Evolutionary conservation across 1,140 invertebrate species (phyloP).

Genomic region (Charaxes varanes): DNA sequence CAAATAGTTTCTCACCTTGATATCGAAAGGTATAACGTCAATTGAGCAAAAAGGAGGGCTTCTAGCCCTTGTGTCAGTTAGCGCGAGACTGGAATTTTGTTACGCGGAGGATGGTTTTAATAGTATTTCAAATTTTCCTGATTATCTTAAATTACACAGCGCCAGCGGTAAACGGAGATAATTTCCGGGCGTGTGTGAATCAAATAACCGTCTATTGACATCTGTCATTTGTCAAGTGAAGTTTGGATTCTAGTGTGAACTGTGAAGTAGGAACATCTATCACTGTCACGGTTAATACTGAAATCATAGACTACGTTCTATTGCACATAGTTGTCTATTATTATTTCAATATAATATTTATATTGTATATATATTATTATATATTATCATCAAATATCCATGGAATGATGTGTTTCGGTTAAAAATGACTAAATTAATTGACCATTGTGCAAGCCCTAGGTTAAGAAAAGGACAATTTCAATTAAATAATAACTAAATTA

Average conservation of each 20-base stretch:
- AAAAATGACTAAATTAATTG: too few relatives aligned
- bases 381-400: too few relatives aligned
- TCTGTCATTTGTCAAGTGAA: conserved; percentile 5
- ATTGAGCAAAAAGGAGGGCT: conserved; percentile 14
- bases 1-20: conserved; percentile 35
- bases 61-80: conserved; percentile 20
- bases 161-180: conserved; percentile 3
- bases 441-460: too few relatives aligned
- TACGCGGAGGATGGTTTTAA: conserved; percentile 19
- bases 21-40: conserved; percentile 24
- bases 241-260: not conserved
- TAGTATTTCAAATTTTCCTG: conserved; percentile 17
- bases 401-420: too few relatives aligned
- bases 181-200: conserved; percentile 12
- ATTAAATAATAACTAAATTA: too few relatives aligned
- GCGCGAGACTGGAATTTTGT: conserved; percentile 32
- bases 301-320: too few relatives aligned
- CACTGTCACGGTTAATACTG: too few relatives aligned
- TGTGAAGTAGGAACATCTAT: too few relatives aligned
- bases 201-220: conserved; percentile 8
- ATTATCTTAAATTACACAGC: conserved; percentile 8
- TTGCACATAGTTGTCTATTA: too few relatives aligned
- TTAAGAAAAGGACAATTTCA: too few relatives aligned
- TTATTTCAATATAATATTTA: too few relatives aligned
- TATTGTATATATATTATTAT: too few relatives aligned